Evolutionary conservation across 2,797 vertebrate species (phyloP), one percentile per base, ranked within the genome.

Genomic region (Neopelma chrysocephalum): DNA sequence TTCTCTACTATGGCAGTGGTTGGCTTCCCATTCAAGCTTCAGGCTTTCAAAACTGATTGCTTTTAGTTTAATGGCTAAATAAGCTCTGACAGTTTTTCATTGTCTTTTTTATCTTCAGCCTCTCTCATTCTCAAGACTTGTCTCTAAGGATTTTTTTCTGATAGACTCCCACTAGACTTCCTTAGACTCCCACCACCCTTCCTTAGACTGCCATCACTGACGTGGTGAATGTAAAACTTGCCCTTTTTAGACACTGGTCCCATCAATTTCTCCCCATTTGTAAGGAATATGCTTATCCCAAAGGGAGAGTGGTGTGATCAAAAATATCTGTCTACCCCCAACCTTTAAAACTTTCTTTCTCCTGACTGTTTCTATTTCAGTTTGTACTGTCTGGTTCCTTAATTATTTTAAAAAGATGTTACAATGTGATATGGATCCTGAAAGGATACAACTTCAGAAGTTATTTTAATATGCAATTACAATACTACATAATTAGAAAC

Each of bases 331-430:
- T 71, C 71, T 45, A 89, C 36, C 18, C 32, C 16, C 45, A 85
- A 5, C 3, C 9, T 87, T 85, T 87, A 82, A 84, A 95, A 48
- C 11, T 15, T 58, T 58, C 53, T 83, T 95, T 85, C n/a, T 70
- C 36, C n/a, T 58, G 16, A n/a, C 68, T 79, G 22, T 81, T 96
- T 83, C 87, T 91, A 79, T 94, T 94, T 96, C 70, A 54, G 58
- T 77, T 82, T 80, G 42, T 87, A 65, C 83, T 82, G 75, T 82
- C 81, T 95, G 81, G 57, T 89, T 66, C 65, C 42, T 73, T 94
- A 89, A 82, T 93, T 77, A 42, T 93, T 94, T 94, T 51, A 58
- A 94, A 82, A 69, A 77, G 94, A 90, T 94, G 70, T 80, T 95
- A 65, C 36, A 56, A 84, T 34, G 56, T 83, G 84, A 90, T 91